Percentiles rank a stretch among this genome's conserved stretches.
phyloP scores from a whole-genome alignment of 1,140 invertebrate genomes.

The Luehdorfia chinensis region DNA sequence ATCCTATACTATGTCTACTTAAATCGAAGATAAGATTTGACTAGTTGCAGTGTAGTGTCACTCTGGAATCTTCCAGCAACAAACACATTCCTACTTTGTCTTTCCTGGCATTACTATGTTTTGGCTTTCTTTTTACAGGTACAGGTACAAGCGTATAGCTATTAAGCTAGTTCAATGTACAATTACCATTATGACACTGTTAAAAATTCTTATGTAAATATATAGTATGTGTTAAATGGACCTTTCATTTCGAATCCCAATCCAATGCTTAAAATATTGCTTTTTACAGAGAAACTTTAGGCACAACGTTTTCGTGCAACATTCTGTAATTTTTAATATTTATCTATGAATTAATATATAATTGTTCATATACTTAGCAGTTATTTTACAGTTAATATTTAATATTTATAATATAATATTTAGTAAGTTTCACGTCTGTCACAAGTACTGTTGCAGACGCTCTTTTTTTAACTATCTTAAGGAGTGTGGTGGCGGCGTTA shows the following conservation, averaged over 20 bases:
- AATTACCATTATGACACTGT: conserved; percentile 69
- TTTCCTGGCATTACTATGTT: conserved; percentile 57
- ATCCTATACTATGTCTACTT: conserved; percentile 63
- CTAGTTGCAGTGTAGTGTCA: conserved; percentile 64
- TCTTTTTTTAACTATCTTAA: too few relatives aligned
- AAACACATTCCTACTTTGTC: conserved; percentile 47
- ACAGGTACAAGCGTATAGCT: conserved; percentile 50
- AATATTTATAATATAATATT: too few relatives aligned
- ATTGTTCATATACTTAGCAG: too few relatives aligned
- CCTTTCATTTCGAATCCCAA: conserved; percentile 49
- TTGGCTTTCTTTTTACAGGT: conserved; percentile 52
- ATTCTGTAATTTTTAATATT: too few relatives aligned
- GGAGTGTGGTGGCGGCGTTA: too few relatives aligned
- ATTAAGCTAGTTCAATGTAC: conserved; percentile 54
- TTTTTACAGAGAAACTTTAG: too few relatives aligned
- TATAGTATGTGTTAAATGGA: conserved; percentile 72
- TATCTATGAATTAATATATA: too few relatives aligned
- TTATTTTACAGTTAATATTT: too few relatives aligned
- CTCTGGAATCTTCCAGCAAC: conserved; percentile 35
- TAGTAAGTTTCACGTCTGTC: too few relatives aligned
- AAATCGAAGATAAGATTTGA: conserved; percentile 66
- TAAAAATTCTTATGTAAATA: conserved; percentile 76
- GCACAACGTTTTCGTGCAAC: too few relatives aligned
- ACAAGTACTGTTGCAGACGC: too few relatives aligned
- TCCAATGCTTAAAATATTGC: too few relatives aligned